These are phyloP conservation scores for Stigmatopora argus DNA, from an alignment of 2,113 vertebrate species.

Conservation along the genomic window DNA sequence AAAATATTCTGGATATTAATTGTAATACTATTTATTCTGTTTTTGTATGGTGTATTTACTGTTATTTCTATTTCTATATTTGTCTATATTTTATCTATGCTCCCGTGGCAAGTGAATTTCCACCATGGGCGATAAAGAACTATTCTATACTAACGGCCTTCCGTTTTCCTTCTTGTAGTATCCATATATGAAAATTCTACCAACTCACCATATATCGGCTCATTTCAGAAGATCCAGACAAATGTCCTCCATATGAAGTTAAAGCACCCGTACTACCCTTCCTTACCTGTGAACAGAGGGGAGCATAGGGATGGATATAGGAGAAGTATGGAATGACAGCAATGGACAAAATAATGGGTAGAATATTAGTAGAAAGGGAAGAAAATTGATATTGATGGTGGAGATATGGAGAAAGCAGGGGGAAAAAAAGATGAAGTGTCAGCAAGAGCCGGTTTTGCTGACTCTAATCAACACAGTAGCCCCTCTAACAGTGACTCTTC, in stretches of 20 bases:
- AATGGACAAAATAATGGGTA: conserved; percentile 18
- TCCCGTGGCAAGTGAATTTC: too few species aligned
- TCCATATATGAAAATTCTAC: not conserved
- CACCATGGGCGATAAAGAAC: too few species aligned
- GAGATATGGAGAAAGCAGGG: conserved; percentile 17
- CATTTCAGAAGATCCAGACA: conserved; percentile 81
- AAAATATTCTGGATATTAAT: too few species aligned
- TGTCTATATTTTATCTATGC: too few species aligned
- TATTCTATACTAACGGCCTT: too few species aligned
- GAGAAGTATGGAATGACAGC: conserved; percentile 6
- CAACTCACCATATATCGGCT: conserved; percentile 83
- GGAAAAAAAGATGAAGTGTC: conserved; percentile 22
- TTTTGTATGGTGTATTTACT: too few species aligned
- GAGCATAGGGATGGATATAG: conserved; percentile 24
- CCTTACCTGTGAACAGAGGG: conserved; percentile 73
- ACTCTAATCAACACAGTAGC: conserved; percentile 14
- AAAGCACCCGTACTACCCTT: conserved; percentile 81
- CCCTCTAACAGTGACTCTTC: conserved; percentile 1
- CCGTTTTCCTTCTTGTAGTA: not conserved
- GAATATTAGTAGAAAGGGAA: conserved; percentile 18
- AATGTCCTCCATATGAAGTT: conserved; percentile 79
- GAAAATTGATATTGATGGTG: not conserved
- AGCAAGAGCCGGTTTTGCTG: conserved; percentile 21
- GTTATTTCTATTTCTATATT: too few species aligned
- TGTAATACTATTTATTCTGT: too few species aligned